A percentile compares a stretch with the other conserved stretches of the same genome.
Evolutionary conservation across 2,888 invertebrate species (phyloP).

Genomic region (Allolobophora icterica): DNA sequence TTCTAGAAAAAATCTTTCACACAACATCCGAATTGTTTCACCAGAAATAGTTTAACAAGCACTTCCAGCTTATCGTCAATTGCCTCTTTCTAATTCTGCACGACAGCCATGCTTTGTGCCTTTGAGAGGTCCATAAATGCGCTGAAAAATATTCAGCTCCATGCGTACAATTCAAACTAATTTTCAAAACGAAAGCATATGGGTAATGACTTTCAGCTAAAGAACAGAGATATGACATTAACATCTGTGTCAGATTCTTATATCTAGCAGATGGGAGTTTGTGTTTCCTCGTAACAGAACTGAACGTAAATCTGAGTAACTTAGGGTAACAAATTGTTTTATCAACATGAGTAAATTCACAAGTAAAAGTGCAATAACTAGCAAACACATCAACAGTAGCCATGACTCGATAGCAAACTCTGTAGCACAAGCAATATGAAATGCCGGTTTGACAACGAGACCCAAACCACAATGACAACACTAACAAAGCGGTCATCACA

Average conservation of each 20-base stretch:
- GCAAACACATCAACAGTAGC: slow-evolving; percentile 2
- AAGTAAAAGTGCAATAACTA: not conserved
- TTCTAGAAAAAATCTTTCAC: not conserved
- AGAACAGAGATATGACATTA: not conserved
- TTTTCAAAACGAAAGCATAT: not conserved
- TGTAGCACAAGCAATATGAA: not conserved
- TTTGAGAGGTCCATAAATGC: not conserved
- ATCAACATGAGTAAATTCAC: not conserved
- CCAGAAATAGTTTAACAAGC: not conserved
- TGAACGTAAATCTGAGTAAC: not conserved
- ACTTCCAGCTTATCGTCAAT: not conserved
- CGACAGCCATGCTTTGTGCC: not conserved
- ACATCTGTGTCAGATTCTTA: not conserved
- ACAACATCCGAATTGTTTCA: not conserved
- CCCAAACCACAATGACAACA: not conserved
- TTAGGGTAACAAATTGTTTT: not conserved
- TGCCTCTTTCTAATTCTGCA: not conserved
- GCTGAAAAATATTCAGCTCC: not conserved
- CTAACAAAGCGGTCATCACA: not conserved
- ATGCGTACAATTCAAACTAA: not conserved
- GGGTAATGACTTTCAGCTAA: not conserved
- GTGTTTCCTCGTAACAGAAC: not conserved
- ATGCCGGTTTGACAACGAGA: not conserved
- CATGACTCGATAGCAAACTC: not conserved
- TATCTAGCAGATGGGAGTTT: not conserved